Evolutionary conservation across 2,888 invertebrate species (phyloP).

Genomic region (Euzetes globulus): DNA sequence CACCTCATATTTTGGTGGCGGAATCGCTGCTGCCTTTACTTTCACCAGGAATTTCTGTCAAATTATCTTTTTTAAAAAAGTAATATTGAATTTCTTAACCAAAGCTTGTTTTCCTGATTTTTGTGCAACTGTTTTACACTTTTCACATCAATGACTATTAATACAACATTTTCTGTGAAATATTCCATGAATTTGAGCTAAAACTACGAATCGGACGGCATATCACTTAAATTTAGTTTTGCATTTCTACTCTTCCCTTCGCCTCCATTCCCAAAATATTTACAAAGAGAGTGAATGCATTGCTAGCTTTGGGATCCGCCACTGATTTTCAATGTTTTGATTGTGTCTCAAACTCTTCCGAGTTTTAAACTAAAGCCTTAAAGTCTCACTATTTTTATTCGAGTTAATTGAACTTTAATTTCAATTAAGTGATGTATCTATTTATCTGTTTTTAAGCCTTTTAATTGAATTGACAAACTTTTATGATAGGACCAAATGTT

Average conservation of each 20-base stretch:
- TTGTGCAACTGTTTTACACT: neutral
- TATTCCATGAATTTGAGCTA: slow-evolving; percentile 1
- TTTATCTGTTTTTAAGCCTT: neutral
- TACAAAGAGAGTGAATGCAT: neutral
- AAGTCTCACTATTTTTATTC: neutral
- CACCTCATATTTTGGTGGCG: neutral
- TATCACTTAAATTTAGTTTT: slow-evolving; percentile 4
- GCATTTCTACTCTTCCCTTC: neutral
- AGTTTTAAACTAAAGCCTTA: neutral
- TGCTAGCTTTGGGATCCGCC: neutral
- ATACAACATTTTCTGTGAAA: neutral
- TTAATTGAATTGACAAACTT: neutral
- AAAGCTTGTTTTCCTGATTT: neutral
- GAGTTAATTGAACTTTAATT: slow-evolving; percentile 10
- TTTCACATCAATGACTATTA: neutral
- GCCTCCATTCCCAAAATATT: neutral
- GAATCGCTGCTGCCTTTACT: neutral
- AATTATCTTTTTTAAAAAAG: neutral
- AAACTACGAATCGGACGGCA: neutral
- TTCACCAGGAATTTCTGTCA: neutral
- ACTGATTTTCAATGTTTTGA: neutral
- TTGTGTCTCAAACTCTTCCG: slow-evolving; percentile 7
- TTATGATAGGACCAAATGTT: slow-evolving; percentile 41
- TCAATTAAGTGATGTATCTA: neutral
- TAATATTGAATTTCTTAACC: neutral